Percentiles rank a stretch among this genome's conserved stretches.
These are phyloP conservation scores for Eupristina koningsbergeri DNA, from an alignment of 1,140 invertebrate genomes.

Conservation along the genomic window DNA sequence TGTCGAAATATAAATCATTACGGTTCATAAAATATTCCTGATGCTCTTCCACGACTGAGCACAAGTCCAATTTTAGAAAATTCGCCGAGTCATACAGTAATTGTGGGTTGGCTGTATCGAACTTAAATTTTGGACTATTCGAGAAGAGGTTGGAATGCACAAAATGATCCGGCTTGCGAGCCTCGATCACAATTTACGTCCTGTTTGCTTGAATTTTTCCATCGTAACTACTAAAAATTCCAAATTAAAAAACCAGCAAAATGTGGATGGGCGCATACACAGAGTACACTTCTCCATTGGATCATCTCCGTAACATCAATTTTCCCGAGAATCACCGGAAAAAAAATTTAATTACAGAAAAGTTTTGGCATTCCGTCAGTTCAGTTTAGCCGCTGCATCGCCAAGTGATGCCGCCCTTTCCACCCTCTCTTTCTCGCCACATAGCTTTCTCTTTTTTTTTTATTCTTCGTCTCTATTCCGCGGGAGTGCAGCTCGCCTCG, in stretches of 20 bases:
- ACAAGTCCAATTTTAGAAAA: too few species aligned
- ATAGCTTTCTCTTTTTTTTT: constrained; percentile 27
- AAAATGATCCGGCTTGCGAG: neutral
- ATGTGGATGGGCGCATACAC: constrained; percentile 28
- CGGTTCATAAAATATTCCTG: neutral
- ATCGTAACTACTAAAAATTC: constrained; percentile 55
- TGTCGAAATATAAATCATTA: neutral
- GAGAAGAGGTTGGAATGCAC: neutral
- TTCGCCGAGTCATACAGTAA: neutral
- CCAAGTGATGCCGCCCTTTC: constrained; percentile 33
- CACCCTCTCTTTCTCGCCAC: constrained; percentile 33
- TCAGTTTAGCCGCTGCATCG: constrained; percentile 61
- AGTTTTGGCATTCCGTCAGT: constrained; percentile 70
- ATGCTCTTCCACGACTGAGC: too few species aligned
- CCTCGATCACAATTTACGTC: neutral
- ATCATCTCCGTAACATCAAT: constrained; percentile 55
- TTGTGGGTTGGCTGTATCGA: neutral
- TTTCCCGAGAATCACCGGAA: constrained; percentile 38
- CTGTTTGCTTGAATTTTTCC: neutral
- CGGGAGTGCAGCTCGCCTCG: constrained; percentile 47
- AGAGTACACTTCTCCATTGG: constrained; percentile 54
- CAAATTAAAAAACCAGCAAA: constrained; percentile 40
- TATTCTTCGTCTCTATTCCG: constrained; percentile 39
- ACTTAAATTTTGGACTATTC: neutral
- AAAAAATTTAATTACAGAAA: constrained; percentile 71